Base-by-base conservation (phyloP, 2,113 vertebrate genomes). In the Lathamus discolor region DNA sequence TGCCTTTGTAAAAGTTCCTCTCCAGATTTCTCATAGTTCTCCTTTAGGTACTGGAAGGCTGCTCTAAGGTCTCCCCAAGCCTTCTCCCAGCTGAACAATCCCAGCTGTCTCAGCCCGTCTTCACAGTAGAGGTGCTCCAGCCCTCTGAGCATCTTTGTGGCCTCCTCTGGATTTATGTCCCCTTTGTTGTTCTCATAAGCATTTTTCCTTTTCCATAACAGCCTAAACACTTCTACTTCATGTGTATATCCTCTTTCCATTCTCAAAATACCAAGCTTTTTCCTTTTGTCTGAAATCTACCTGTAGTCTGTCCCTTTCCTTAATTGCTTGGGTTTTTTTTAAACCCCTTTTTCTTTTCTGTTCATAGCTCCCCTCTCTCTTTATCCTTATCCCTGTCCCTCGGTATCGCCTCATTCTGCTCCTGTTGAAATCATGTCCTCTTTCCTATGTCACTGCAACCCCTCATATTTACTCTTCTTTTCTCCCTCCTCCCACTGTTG, bases 371-470 rank as follows among this genome's bases (percentile, higher is more conserved):
- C 4, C 7, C 7, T 11, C 13, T 76, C 9, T 49, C 33, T 88
- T 57, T 73, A n/a, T 63, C 48, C 5, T 68, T 55, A n/a, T 3
- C 1, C 19, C 33, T 74, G 15, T 9, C 85, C 16, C 31, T 80
- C 9, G 49, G 8, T 22, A 18, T 77, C 37, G 76, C 11, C 23
- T 39, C 12, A 14, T 51, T 82, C 52, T 63, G 12, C 87, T 90
- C 20, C 20, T 75, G 17, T 39, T 33, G 6, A 13, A n/a, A 0
- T 31, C 6, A 2, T 83, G 15, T 16, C 10, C 5, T 57, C 12
- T 64, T 54, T 61, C 64, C 19, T 49, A 35, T 8, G 4, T 83
- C 17, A 7, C 51, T 90, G 24, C 23, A n/a, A 19, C 9, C 6
- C 20, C 6, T 61, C 18, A 12, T 33, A 10, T 68, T 35, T 66